Conservation (phyloP, 2,113 vertebrate genomes). For the Nicator chloris region DNA sequence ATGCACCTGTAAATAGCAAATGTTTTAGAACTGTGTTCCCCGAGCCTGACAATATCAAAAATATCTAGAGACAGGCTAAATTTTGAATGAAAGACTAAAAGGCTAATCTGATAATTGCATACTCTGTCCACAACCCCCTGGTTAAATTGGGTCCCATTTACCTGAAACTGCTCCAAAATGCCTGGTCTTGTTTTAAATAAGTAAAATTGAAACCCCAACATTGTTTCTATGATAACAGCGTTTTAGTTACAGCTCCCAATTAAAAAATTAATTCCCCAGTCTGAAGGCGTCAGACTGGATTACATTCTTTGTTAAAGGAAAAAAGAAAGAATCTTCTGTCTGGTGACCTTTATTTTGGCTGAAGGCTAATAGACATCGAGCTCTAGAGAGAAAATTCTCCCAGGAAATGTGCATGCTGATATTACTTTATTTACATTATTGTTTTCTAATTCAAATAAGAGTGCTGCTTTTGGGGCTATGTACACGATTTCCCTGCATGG, state of each 20-base stretch:
- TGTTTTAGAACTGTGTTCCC: not conserved
- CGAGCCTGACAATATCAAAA: not conserved
- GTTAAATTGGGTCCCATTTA: not conserved
- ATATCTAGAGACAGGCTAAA: not conserved
- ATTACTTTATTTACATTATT: constrained; percentile 50
- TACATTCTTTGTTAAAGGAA: constrained; percentile 40
- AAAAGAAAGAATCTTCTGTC: constrained; percentile 44
- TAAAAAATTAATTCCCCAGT: constrained; percentile 38
- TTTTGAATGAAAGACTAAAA: not conserved
- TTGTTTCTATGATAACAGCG: not conserved
- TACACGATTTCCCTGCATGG: not conserved
- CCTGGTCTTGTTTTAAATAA: not conserved
- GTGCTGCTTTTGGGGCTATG: not conserved
- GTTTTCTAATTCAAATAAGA: constrained; percentile 60
- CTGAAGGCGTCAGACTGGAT: constrained; percentile 51
- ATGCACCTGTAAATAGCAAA: not conserved
- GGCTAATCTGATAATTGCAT: not conserved
- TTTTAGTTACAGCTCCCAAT: constrained; percentile 1
- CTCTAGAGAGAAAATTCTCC: constrained; percentile 43
- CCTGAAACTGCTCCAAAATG: not conserved
- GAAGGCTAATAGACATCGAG: constrained; percentile 56
- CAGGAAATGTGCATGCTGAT: constrained; percentile 19
- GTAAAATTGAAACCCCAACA: not conserved
- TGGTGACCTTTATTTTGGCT: constrained; percentile 71
- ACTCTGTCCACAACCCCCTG: not conserved